Base-by-base conservation (phyloP, 1,140 invertebrate species). In the Limonius californicus region DNA sequence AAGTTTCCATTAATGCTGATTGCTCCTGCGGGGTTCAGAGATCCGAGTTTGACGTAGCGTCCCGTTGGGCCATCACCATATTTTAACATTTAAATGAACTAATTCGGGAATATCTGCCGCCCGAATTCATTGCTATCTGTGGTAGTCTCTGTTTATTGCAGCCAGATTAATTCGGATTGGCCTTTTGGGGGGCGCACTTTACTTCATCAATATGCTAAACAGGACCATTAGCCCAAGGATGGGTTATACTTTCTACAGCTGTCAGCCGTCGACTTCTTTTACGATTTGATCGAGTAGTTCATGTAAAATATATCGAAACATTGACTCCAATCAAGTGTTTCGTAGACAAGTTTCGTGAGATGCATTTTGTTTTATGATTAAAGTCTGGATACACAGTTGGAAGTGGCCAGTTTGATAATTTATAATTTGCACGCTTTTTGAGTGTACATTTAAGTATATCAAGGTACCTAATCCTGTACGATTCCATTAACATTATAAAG, bases 1-100 rank as follows among this genome's bases (percentile, higher is more conserved):
- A 50, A 50, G 16, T 50, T 50, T 50, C 15, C 14, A 27, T 55
- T 55, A 55, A 55, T 55, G 53, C 53, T 55, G 53, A 55, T 32
- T 23, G 21, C 27, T 55, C 14, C 45, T 21, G 16, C 20, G 45
- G 45, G 45, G 45, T 50, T 50, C 45, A 50, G 16, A 50, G 16
- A 50, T 50, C 45, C 14, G 14, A 55, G 27, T 55, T 27, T 23
- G 53, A 23, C 53, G 15, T 27, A 32, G 21, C 53, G 18, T 23
- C 21, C 21, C 27, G 20, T 15, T 55, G 15, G 15, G 53, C 53
- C 53, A 55, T 55, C 53, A 55, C 53, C 53, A 55, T 55, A 55
- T 55, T 55, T 55, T 55, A 55, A 55, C 53, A 55, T 55, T 55
- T 55, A 55, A 55, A 55, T 55, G 53, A 32, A 55, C 53, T 30